Base-by-base conservation (phyloP, 2,797 vertebrate species). In the Sebastes kiyomatsui region DNA sequence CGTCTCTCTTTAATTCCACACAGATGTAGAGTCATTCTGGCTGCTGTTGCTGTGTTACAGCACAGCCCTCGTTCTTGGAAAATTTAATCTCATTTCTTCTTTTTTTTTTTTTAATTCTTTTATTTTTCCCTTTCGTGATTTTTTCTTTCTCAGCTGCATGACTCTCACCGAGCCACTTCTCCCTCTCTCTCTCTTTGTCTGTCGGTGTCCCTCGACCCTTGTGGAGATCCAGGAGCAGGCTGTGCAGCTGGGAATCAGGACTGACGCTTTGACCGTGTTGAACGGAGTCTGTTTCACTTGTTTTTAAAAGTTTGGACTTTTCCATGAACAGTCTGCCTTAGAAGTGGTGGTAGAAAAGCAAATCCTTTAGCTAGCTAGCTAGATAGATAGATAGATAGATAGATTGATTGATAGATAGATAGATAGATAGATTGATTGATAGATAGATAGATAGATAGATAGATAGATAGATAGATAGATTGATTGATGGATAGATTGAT, bases 211-310 rank as follows among this genome's bases (percentile, higher is more conserved):
- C 82, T 88, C 46, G 18, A 7, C 80, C 77, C 55, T 75, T 3
- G 12, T 80, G 88, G 90, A 89, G 89, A 75, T 87, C 79, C 87
- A 77, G 92, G 92, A 75, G 84, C 91, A 55, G 87, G 85, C 76
- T 94, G 92, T 92, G 88, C 88, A 82, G 90, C 93, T 93, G 92
- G 95, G 84, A 84, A 94, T 94, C 93, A 92, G 94, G 93, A 88
- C 69, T 12, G 32, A 49, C 30, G 14, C 30, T 86, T 55, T 80
- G 67, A 69, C 77, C 67, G 62, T 20, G 7, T 3, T 66, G 23
- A 79, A 25, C 18, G 11, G 52, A 77, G 49, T 32, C 35, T 18
- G 61, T 79, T 76, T 20, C 54, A 25, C n/a, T 38, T 18, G 20
- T 72, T 67, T 75, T 23, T 9, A 38, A 18, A 42, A 72, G 30